These are phyloP conservation scores for Chrysomallon squamiferum DNA, from an alignment of 1,140 invertebrate genomes.

Conservation along the genomic window DNA sequence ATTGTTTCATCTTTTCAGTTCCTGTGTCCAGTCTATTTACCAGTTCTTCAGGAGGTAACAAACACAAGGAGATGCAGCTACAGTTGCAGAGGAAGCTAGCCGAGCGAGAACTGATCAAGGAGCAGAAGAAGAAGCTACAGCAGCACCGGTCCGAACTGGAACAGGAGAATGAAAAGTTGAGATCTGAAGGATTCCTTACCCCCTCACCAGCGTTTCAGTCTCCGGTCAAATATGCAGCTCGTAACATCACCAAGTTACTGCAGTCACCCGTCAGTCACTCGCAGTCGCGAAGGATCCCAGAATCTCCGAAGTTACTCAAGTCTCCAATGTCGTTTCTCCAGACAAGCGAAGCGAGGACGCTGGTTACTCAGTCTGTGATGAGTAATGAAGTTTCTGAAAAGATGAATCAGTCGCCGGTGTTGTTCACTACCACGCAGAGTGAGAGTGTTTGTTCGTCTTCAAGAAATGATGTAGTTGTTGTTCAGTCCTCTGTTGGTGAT, in stretches of 20 bases:
- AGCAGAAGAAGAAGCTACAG: slow-evolving; percentile 76
- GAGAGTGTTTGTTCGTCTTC: too few relatives aligned
- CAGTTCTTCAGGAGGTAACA: slow-evolving; percentile 57
- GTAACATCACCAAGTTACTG: slow-evolving; percentile 15
- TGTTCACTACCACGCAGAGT: too few relatives aligned
- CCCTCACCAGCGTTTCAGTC: slow-evolving; percentile 14
- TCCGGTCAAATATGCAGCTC: slow-evolving; percentile 9
- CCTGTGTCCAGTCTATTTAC: slow-evolving; percentile 57
- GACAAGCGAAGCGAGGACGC: too few relatives aligned
- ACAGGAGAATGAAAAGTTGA: slow-evolving; percentile 17
- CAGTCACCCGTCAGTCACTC: slow-evolving; percentile 10
- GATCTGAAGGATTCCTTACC: slow-evolving; percentile 7
- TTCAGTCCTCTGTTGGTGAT: too few relatives aligned
- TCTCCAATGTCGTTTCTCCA: too few relatives aligned
- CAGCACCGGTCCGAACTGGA: slow-evolving; percentile 60
- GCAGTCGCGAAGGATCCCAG: too few relatives aligned
- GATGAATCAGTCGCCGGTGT: too few relatives aligned
- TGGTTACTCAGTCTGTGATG: too few relatives aligned
- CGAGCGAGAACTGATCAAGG: slow-evolving; percentile 74
- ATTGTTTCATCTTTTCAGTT: slow-evolving; percentile 46
- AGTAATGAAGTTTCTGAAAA: too few relatives aligned
- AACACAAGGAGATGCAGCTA: slow-evolving; percentile 71
- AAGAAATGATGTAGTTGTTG: too few relatives aligned
- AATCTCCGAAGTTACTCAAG: too few relatives aligned
- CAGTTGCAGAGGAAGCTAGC: slow-evolving; percentile 74